phyloP scores from a whole-genome alignment of 2,888 invertebrate species.

The Congeria kusceri region DNA sequence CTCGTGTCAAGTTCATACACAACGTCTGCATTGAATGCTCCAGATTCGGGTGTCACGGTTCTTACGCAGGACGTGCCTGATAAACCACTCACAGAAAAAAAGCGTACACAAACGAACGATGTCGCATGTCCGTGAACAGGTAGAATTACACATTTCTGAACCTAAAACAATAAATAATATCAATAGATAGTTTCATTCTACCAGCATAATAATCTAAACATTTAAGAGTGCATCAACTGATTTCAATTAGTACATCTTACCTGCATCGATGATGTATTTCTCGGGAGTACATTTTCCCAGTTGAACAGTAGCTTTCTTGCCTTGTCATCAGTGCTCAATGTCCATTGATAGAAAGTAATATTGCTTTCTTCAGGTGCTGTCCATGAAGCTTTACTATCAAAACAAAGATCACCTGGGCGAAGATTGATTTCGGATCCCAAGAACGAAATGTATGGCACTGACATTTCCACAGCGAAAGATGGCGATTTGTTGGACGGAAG shows the following conservation, averaged over 20 bases:
- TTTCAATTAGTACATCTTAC: not conserved
- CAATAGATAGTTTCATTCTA: not conserved
- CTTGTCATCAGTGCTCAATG: constrained; percentile 3
- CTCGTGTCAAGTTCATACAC: not conserved
- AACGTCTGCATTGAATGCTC: not conserved
- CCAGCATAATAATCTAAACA: too few species aligned
- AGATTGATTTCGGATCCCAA: not conserved
- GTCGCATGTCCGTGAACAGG: constrained; percentile 12
- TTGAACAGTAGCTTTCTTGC: not conserved
- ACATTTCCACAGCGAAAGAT: constrained; percentile 21
- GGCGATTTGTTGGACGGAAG: not conserved
- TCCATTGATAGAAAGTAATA: constrained; percentile 22
- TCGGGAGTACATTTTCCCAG: constrained; percentile 9
- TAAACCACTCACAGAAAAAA: constrained; percentile 11
- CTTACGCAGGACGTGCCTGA: constrained; percentile 1
- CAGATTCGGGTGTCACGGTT: not conserved
- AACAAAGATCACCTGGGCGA: not conserved
- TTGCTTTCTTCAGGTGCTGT: not conserved
- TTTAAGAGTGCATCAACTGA: too few species aligned
- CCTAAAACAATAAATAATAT: constrained; percentile 2
- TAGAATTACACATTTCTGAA: constrained; percentile 8
- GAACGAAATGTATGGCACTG: not conserved
- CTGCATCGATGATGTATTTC: not conserved
- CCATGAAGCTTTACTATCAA: constrained; percentile 1
- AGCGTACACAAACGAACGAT: constrained; percentile 25